Percentiles rank a stretch among this genome's conserved stretches.
phyloP scores from a whole-genome alignment of 2,113 vertebrate species.

The Brachionichthys hirsutus region DNA sequence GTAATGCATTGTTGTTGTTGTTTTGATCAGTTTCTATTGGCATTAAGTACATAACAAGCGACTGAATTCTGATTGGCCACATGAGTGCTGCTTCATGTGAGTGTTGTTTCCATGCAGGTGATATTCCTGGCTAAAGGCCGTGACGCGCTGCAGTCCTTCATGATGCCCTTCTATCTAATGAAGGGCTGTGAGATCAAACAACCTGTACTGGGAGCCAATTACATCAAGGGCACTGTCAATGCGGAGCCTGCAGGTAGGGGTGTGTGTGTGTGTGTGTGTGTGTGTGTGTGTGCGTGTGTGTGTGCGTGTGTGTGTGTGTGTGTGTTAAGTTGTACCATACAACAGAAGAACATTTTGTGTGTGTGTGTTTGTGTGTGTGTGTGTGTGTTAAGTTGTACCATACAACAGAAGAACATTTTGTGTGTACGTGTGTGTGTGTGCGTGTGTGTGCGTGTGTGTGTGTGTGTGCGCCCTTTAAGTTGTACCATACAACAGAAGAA shows the following conservation, averaged over 20 bases:
- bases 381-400: no score
- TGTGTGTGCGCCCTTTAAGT: not conserved
- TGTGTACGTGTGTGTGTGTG: no score
- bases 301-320: no score
- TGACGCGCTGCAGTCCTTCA: conserved; percentile 90
- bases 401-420: no score
- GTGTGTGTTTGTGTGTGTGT: no score
- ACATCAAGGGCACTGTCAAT: conserved; percentile 87
- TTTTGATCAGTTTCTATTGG: not conserved
- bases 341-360: not conserved
- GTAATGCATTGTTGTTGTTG: no score
- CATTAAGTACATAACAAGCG: not conserved
- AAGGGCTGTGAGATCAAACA: conserved; percentile 97
- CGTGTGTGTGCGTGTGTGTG: no score
- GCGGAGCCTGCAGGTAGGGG: conserved; percentile 89
- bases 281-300: no score
- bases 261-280: no score
- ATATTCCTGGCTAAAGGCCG: conserved; percentile 93
- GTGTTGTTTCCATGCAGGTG: conserved; percentile 75
- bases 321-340: not conserved
- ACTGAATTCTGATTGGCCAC: not conserved
- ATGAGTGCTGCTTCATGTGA: not conserved
- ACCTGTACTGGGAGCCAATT: conserved; percentile 95
- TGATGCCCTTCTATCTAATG: conserved; percentile 98
- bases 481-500: not conserved